Base-by-base conservation (phyloP, 92 coral and sea anemone genomes). In the Desmophyllum pertusum region DNA sequence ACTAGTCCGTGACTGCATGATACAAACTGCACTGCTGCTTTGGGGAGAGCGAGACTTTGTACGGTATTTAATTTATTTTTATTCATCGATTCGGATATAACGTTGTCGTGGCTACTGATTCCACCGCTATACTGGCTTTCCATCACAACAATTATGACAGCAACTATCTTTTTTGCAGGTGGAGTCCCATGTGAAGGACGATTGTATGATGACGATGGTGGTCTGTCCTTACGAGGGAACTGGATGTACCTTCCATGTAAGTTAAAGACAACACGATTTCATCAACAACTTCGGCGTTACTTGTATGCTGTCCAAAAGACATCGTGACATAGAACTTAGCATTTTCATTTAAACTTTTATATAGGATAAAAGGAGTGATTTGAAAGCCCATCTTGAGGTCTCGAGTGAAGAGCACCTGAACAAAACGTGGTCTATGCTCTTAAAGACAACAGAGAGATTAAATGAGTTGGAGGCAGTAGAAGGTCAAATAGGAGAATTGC, bases 231-330 rank as follows among this genome's bases (percentile, higher is more conserved):
- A 80, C 62, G 36, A 37, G 39, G 76, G 7, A 45, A 68, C 76
- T 23, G 84, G 84, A 0, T 80, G 84, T 27, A 37, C 10, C 30
- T 68, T 68, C 29, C 9, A 36, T 37, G 84, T 80, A 80, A 80
- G 84, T 67, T 17, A 19, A 0, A 48, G 13, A 17, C 17, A 10
- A n/a, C n/a, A n/a, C n/a, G n/a, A n/a, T n/a, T n/a, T n/a, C n/a
- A n/a, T n/a, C n/a, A n/a, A n/a, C n/a, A n/a, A n/a, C n/a, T n/a
- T n/a, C n/a, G n/a, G n/a, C n/a, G n/a, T n/a, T n/a, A n/a, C n/a
- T n/a, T n/a, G n/a, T n/a, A n/a, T n/a, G n/a, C n/a, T n/a, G n/a
- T n/a, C n/a, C n/a, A n/a, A n/a, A 53, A n/a, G n/a, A n/a, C n/a
- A n/a, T n/a, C n/a, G n/a, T n/a, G n/a, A n/a, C n/a, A n/a, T n/a